A percentile compares a stretch with the other conserved stretches of the same genome.
phyloP scores from a whole-genome alignment of 2,113 vertebrate genomes.

The Tachysurus vachellii region DNA sequence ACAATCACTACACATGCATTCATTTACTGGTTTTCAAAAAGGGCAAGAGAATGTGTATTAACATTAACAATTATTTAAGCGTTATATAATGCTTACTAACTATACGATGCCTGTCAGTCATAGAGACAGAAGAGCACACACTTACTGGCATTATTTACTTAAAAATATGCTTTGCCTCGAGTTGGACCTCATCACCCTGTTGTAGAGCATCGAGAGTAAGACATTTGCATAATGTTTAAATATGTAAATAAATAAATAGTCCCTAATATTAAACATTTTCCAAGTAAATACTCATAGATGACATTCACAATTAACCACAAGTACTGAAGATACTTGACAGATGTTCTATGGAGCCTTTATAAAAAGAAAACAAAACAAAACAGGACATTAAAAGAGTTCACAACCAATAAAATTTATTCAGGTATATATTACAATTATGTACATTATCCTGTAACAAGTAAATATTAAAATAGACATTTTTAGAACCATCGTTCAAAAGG shows the following conservation, averaged over 20 bases:
- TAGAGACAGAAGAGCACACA: neutral
- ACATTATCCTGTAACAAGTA: conserved; percentile 92
- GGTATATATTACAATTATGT: conserved; percentile 99
- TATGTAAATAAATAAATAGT: neutral
- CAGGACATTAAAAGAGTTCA: conserved; percentile 58
- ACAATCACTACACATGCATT: neutral
- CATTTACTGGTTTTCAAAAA: neutral
- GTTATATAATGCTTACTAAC: too few relatives aligned
- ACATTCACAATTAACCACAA: neutral
- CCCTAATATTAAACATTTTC: neutral
- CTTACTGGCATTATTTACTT: neutral
- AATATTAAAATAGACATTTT: conserved; percentile 99
- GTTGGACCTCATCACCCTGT: neutral
- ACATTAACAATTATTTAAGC: neutral
- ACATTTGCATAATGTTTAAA: neutral
- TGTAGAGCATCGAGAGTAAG: neutral
- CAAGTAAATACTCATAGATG: neutral
- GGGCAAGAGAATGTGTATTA: neutral
- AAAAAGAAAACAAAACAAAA: neutral
- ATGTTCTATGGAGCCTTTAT: neutral
- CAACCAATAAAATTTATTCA: conserved; percentile 99
- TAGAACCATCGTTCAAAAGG: conserved; percentile 97
- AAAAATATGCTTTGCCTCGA: neutral
- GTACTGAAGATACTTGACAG: neutral
- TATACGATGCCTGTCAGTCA: neutral